Percentiles rank a stretch among this genome's conserved stretches.
Conservation (phyloP, 1,140 invertebrate genomes). For the Reticulitermes speratus region DNA sequence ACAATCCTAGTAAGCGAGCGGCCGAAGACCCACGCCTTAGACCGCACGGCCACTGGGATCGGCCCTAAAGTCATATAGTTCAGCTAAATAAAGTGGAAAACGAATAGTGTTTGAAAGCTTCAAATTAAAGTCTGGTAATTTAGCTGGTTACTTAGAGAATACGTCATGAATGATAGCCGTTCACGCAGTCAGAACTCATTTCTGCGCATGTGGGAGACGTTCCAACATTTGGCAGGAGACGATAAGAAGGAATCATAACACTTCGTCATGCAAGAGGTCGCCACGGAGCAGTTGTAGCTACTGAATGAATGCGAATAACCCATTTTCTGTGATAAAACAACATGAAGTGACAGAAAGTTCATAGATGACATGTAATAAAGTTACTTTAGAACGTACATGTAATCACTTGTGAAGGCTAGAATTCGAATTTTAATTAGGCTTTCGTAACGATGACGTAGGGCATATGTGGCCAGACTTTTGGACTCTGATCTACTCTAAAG, state of each 20-base stretch:
- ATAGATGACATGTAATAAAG: neutral
- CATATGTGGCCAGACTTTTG: too few relatives aligned
- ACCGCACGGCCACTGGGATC: too few relatives aligned
- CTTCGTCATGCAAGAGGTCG: neutral
- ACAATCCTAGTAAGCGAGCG: too few relatives aligned
- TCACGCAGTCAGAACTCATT: neutral
- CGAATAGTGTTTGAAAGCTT: too few relatives aligned
- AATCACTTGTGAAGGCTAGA: neutral
- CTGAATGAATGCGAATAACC: neutral
- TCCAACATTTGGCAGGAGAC: neutral
- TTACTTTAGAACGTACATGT: neutral
- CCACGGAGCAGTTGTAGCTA: neutral
- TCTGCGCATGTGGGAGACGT: neutral
- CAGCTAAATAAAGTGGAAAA: too few relatives aligned
- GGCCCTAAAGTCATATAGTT: too few relatives aligned
- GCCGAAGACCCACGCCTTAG: too few relatives aligned
- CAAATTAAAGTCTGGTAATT: too few relatives aligned
- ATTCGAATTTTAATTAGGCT: too few relatives aligned
- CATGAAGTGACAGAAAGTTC: neutral
- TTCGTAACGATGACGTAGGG: too few relatives aligned
- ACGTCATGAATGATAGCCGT: neutral
- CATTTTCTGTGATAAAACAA: neutral
- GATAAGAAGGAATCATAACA: neutral
- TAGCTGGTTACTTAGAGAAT: neutral
- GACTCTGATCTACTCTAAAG: too few relatives aligned